Conservation (phyloP, 2,888 invertebrate species). For the Phyllotreta striolata region DNA sequence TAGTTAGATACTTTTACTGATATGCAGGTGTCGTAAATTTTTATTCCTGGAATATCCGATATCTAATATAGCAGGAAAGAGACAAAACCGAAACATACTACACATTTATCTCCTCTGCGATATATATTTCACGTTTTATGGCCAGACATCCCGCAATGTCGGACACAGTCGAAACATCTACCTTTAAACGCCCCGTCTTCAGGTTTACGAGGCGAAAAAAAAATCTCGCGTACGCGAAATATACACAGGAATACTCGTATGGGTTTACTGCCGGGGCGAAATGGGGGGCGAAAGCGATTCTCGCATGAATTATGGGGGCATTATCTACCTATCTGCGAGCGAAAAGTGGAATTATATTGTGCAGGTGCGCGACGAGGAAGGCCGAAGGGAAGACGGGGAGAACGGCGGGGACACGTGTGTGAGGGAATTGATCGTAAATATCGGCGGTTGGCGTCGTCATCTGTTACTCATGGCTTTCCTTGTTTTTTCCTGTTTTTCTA, state of each 20-base stretch:
- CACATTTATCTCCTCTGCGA: too few species aligned
- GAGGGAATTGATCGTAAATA: slow-evolving; percentile 61
- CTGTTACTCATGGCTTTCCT: slow-evolving; percentile 57
- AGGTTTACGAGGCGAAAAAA: slow-evolving; percentile 25
- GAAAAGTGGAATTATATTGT: slow-evolving; percentile 60
- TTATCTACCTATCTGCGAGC: slow-evolving; percentile 61
- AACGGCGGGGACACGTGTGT: slow-evolving; percentile 51
- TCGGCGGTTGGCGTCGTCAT: slow-evolving; percentile 61
- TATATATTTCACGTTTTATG: slow-evolving; percentile 11
- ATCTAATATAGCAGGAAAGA: too few species aligned
- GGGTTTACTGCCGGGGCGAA: slow-evolving; percentile 61
- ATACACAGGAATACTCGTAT: slow-evolving; percentile 56
- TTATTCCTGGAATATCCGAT: too few species aligned
- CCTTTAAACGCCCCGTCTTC: slow-evolving; percentile 14
- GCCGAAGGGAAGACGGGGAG: slow-evolving; percentile 54
- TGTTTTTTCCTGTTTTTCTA: slow-evolving; percentile 41
- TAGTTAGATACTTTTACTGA: too few species aligned
- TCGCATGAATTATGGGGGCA: slow-evolving; percentile 61
- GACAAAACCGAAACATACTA: too few species aligned
- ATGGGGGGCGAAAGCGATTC: slow-evolving; percentile 62
- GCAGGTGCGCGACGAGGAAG: slow-evolving; percentile 57
- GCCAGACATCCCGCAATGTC: slow-evolving; percentile 4
- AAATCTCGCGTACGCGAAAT: slow-evolving; percentile 30
- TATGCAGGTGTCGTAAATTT: too few species aligned
- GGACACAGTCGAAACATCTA: slow-evolving; percentile 18